These are phyloP conservation scores for Corapipo altera DNA, from an alignment of 2,113 vertebrate species.

Conservation along the genomic window DNA sequence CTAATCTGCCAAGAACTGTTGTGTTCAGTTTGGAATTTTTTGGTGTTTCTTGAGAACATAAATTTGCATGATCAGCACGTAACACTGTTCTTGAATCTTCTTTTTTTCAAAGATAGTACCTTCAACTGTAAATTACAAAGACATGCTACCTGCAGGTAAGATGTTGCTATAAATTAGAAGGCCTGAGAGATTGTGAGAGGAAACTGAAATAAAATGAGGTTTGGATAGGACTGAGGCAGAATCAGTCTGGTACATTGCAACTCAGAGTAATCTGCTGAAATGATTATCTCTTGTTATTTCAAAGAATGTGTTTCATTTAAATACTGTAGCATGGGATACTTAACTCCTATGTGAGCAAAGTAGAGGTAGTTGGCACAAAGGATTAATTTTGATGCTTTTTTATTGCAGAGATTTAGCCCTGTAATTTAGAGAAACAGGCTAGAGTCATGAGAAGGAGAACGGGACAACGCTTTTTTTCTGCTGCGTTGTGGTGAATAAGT, in stretches of 20 bases:
- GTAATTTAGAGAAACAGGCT: background rate
- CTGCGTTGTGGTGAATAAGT: background rate
- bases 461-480: background rate
- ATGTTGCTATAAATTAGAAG: background rate
- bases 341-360: background rate
- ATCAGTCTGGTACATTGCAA: background rate
- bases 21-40: background rate
- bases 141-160: background rate
- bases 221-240: background rate
- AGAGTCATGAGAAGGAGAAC: background rate
- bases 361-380: background rate
- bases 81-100: background rate
- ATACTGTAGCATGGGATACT: background rate
- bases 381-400: background rate
- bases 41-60: background rate
- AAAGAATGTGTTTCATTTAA: background rate
- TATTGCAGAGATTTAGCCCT: background rate
- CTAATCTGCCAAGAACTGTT: background rate
- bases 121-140: background rate
- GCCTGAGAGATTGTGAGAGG: background rate
- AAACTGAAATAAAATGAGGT: background rate
- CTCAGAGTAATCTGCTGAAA: background rate
- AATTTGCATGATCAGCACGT: background rate
- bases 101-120: background rate
- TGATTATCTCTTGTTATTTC: background rate